These are phyloP conservation scores for Peribatodes rhomboidaria DNA, from an alignment of 2,888 invertebrate species.

Conservation along the genomic window DNA sequence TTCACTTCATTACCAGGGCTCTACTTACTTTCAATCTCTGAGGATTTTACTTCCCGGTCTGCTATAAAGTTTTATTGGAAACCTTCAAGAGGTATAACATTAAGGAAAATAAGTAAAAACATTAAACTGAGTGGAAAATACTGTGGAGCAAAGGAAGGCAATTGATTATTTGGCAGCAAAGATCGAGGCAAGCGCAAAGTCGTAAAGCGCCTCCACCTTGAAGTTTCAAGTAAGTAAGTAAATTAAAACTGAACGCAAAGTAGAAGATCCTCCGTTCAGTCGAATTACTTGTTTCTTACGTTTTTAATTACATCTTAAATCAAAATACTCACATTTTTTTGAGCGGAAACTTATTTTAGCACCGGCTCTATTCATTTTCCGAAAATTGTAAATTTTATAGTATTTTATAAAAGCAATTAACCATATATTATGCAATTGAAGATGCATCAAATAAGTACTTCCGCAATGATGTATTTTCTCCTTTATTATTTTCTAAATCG, in stretches of 20 bases:
- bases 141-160: slow-evolving; percentile 51
- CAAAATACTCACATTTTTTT: not conserved
- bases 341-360: not conserved
- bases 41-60: slow-evolving; percentile 30
- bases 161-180: slow-evolving; percentile 58
- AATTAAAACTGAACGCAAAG: slow-evolving; percentile 56
- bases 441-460: too few relatives aligned
- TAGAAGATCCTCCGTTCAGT: slow-evolving; percentile 34
- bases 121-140: slow-evolving; percentile 53
- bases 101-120: slow-evolving; percentile 56
- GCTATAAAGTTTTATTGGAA: slow-evolving; percentile 50
- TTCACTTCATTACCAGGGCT: slow-evolving; percentile 24
- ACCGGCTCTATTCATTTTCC: not conserved
- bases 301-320: not conserved
- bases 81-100: slow-evolving; percentile 50
- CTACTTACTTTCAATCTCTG: slow-evolving; percentile 28
- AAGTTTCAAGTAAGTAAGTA: slow-evolving; percentile 60
- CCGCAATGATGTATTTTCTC: too few relatives aligned
- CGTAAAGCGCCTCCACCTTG: slow-evolving; percentile 53
- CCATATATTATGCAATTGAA: too few relatives aligned
- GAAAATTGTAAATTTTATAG: too few relatives aligned
- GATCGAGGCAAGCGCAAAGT: slow-evolving; percentile 56
- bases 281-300: not conserved
- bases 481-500: too few relatives aligned
- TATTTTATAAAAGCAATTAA: too few relatives aligned